These are phyloP conservation scores for Acanthurus lineatus DNA, from an alignment of 2,797 vertebrate genomes.

Conservation along the genomic window DNA sequence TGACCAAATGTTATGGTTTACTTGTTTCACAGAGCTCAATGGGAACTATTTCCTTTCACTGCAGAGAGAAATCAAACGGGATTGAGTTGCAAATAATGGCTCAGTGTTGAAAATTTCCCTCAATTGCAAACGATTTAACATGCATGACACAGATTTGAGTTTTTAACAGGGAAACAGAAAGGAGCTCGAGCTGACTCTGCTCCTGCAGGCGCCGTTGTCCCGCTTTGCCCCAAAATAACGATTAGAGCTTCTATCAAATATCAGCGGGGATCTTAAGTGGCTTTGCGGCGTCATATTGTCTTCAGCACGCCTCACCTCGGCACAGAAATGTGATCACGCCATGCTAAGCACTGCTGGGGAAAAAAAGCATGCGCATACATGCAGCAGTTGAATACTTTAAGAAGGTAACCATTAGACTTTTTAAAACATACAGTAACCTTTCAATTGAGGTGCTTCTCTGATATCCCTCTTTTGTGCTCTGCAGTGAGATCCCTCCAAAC, in stretches of 20 bases:
- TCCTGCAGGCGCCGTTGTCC: conserved; percentile 77
- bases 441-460: conserved; percentile 21
- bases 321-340: conserved; percentile 75
- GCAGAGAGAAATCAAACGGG: conserved; percentile 74
- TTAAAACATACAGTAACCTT: conserved; percentile 61
- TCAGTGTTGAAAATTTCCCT: conserved; percentile 71
- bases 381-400: conserved; percentile 57
- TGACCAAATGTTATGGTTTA: conserved; percentile 84
- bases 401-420: conserved; percentile 83
- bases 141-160: conserved; percentile 50
- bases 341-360: conserved; percentile 30
- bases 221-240: conserved; percentile 79
- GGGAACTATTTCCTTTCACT: conserved; percentile 76
- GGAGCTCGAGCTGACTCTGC: conserved; percentile 60
- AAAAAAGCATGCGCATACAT: conserved; percentile 17
- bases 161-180: conserved; percentile 24
- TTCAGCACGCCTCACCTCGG: conserved; percentile 53
- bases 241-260: conserved; percentile 84
- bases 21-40: conserved; percentile 74
- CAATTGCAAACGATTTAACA: conserved; percentile 69
- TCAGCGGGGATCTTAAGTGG: conserved; percentile 76
- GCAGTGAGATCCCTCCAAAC: conserved; percentile 45
- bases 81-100: conserved; percentile 79
- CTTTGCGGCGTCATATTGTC: conserved; percentile 72
- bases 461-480: conserved; percentile 35